Conservation (phyloP, 1,140 invertebrate species). For the Aphis gossypii region DNA sequence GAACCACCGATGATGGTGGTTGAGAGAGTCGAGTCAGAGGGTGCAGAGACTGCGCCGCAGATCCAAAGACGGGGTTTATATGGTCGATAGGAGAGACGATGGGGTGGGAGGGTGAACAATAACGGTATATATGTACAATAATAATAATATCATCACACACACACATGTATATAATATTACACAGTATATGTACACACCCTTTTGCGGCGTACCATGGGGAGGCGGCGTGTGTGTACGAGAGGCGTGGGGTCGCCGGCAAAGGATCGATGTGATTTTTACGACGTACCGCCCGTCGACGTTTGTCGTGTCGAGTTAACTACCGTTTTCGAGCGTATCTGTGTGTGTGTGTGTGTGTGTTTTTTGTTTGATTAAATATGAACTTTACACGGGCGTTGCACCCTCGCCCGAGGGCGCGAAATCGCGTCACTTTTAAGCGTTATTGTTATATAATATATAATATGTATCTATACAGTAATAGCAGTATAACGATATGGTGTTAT, state of each 20-base stretch:
- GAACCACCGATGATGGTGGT: background rate
- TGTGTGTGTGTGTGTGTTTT: background rate
- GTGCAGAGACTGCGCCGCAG: background rate
- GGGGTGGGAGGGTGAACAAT: background rate
- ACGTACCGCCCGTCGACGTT: conserved; percentile 30
- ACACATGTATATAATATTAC: background rate
- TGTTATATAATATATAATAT: background rate
- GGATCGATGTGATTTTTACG: conserved; percentile 52
- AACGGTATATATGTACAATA: conserved; percentile 41
- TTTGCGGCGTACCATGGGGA: background rate
- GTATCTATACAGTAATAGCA: no score
- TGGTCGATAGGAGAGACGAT: background rate
- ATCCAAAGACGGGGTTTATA: background rate
- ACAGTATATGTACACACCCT: background rate
- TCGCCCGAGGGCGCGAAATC: background rate
- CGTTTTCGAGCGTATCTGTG: background rate
- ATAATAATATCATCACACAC: conserved; percentile 35
- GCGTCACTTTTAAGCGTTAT: background rate
- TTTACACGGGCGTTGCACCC: conserved; percentile 3
- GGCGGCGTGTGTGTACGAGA: background rate
- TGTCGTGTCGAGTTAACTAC: background rate
- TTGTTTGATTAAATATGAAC: conserved; percentile 32
- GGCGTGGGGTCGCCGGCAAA: background rate
- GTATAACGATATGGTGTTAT: background rate
- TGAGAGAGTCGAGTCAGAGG: background rate